These are phyloP conservation scores for Coenonympha glycerion DNA, from an alignment of 2,888 invertebrate species.

Conservation along the genomic window DNA sequence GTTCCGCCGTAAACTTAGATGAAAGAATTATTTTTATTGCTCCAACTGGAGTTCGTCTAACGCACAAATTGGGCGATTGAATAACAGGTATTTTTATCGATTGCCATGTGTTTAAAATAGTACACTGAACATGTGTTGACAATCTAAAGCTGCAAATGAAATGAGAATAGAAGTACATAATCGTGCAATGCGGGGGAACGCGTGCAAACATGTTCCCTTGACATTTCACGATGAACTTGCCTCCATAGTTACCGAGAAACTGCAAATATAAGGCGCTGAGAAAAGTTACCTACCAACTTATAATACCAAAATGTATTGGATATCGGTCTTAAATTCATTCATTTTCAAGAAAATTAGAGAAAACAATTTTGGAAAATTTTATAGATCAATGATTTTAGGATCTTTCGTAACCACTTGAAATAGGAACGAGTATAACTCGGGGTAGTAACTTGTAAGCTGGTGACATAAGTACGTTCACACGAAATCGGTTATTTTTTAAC, in stretches of 20 bases:
- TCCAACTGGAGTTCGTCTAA: neutral
- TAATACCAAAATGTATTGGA: too few species aligned
- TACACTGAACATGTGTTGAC: conserved; percentile 22
- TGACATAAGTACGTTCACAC: too few species aligned
- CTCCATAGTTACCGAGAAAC: neutral
- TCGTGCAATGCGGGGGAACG: conserved; percentile 11
- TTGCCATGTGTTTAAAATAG: conserved; percentile 21
- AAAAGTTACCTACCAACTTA: too few species aligned
- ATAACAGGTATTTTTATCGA: conserved; percentile 24
- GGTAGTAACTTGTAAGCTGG: too few species aligned
- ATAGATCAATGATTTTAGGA: too few species aligned
- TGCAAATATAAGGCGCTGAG: too few species aligned
- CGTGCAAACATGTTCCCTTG: neutral
- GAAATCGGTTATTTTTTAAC: too few species aligned
- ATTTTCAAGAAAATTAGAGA: too few species aligned
- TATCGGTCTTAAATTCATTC: too few species aligned
- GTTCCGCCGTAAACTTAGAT: neutral
- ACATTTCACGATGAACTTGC: neutral
- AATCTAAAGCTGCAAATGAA: conserved; percentile 17
- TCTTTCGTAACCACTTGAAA: too few species aligned
- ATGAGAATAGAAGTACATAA: conserved; percentile 16
- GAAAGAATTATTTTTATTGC: neutral
- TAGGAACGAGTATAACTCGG: too few species aligned
- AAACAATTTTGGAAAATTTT: too few species aligned
- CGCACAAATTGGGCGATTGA: conserved; percentile 7